Evolutionary conservation across 2,888 invertebrate genomes (phyloP).

Genomic region (Acrobasis suavella): DNA sequence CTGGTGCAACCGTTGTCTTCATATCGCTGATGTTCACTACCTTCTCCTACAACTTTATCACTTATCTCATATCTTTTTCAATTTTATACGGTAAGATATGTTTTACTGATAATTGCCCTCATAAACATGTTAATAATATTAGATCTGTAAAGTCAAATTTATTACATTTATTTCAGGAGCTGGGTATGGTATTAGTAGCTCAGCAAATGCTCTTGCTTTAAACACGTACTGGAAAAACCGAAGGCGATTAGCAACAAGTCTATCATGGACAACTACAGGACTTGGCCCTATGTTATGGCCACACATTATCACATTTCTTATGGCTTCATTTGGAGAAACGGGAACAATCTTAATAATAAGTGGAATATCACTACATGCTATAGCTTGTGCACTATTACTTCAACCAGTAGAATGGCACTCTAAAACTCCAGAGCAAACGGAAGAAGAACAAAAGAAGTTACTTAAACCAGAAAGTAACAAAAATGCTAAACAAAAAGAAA

Average conservation of each 20-base stretch:
- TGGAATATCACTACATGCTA: slow-evolving; percentile 85
- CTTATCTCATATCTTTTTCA: slow-evolving; percentile 85
- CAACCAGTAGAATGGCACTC: slow-evolving; percentile 90
- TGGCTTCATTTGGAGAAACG: slow-evolving; percentile 83
- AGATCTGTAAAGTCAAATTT: background rate
- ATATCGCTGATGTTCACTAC: slow-evolving; percentile 83
- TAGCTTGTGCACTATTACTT: slow-evolving; percentile 85
- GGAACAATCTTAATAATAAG: slow-evolving; percentile 86
- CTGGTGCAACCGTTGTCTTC: slow-evolving; percentile 83
- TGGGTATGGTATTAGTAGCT: slow-evolving; percentile 85
- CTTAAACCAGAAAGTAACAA: slow-evolving; percentile 41
- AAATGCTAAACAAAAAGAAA: slow-evolving; percentile 3
- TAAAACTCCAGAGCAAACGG: slow-evolving; percentile 60
- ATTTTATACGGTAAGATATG: slow-evolving; percentile 84
- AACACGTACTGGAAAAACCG: slow-evolving; percentile 88
- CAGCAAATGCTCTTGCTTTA: slow-evolving; percentile 86
- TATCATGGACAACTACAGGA: slow-evolving; percentile 88
- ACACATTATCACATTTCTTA: slow-evolving; percentile 85
- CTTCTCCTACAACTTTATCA: slow-evolving; percentile 84
- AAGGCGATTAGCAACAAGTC: slow-evolving; percentile 86
- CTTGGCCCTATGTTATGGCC: slow-evolving; percentile 89
- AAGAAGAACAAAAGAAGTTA: slow-evolving; percentile 53
- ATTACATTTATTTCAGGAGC: slow-evolving; percentile 69
- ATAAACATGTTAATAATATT: slow-evolving; percentile 3
- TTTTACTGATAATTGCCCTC: slow-evolving; percentile 4